These are phyloP conservation scores for Drosophila affinis DNA, from an alignment of 2,888 invertebrate genomes.

Conservation along the genomic window DNA sequence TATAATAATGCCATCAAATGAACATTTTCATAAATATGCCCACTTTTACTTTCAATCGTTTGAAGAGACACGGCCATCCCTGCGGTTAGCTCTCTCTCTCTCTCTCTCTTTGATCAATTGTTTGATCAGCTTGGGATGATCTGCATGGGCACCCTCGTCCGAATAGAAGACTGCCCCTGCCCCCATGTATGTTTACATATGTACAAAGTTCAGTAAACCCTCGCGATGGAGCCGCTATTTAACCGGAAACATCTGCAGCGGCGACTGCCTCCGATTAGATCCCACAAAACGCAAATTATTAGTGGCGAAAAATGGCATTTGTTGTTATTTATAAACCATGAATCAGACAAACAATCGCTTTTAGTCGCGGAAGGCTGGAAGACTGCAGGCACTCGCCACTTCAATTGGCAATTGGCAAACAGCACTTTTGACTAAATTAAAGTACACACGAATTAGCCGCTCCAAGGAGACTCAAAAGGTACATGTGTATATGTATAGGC, in stretches of 20 bases:
- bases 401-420: constrained; percentile 31
- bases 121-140: constrained; percentile 51
- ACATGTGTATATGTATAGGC: constrained; percentile 2
- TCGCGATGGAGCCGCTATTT: constrained; percentile 30
- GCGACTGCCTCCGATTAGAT: constrained; percentile 63
- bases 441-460: constrained; percentile 44
- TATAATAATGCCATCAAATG: constrained; percentile 51
- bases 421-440: constrained; percentile 43
- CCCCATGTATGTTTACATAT: constrained; percentile 1
- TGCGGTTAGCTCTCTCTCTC: neutral
- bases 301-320: constrained; percentile 44
- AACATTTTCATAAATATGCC: constrained; percentile 29
- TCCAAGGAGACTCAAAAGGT: constrained; percentile 29
- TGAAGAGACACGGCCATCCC: neutral
- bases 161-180: constrained; percentile 4
- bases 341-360: constrained; percentile 65
- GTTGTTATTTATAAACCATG: constrained; percentile 63
- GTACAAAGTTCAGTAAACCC: constrained; percentile 66
- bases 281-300: constrained; percentile 66
- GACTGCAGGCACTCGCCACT: constrained; percentile 34
- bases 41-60: constrained; percentile 8
- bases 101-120: constrained; percentile 26
- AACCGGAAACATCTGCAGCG: constrained; percentile 73
- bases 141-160: constrained; percentile 11
- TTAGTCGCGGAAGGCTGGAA: constrained; percentile 60